Evolutionary conservation across 1,140 invertebrate species (phyloP), one percentile per base, ranked within the genome.

Genomic region (Wiebesia pumilae): DNA sequence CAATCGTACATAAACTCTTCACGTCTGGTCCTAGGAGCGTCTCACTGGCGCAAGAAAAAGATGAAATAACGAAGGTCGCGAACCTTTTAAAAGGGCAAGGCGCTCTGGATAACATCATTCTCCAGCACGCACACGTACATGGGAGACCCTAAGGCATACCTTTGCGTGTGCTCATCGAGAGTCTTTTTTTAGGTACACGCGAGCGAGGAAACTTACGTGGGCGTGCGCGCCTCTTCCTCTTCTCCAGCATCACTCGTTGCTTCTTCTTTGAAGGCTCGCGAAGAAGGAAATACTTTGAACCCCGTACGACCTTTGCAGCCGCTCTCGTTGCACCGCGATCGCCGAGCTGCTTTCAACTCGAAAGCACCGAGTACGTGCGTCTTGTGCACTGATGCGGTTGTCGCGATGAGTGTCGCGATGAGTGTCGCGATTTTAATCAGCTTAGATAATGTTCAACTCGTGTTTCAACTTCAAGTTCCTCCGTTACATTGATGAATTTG

Each of bases 211-310:
- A 21, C 30, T 21, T 47, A 54, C 86, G 78, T 84, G 79, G n/a
- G 86, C 78, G 85, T 81, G 81, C 58, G 35, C 43, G 67, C 16
- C 43, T 71, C 73, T 79, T 75, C 54, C 33, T 30, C 27, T 33
- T 38, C 71, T 3, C n/a, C n/a, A n/a, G 12, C 73, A 6, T n/a
- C 67, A 7, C 16, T 35, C 1, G 19, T 47, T 16, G 2, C 47
- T 24, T 21, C 12, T 30, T 16, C 43, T 58, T 58, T 58, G 54
- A 21, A 43, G 40, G 21, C 19, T 24, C 1, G 73, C n/a, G 6
- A 30, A 21, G 77, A 65, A 75, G 75, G n/a, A 77, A 85, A 80
- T 71, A 85, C 87, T 79, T 82, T 82, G 87, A 85, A 88, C 84
- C 47, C 30, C 40, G 79, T 40, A 21, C 81, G 75, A 69, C 58